Evolutionary conservation across 1,140 invertebrate genomes (phyloP).

Genomic region (Conopomorpha cramerella): DNA sequence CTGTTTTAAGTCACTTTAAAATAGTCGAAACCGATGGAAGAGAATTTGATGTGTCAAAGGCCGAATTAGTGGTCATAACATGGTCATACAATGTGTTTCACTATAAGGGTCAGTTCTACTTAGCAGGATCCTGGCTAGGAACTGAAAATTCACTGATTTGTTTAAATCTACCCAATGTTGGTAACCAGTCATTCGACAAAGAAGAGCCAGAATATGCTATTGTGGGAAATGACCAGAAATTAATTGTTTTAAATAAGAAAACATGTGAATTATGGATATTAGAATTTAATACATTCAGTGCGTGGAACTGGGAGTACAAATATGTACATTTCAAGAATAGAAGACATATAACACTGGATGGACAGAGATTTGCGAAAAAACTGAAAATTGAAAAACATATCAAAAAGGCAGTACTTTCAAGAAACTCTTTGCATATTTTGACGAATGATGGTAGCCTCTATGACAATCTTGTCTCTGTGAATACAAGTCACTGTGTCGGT

Average conservation of each 20-base stretch:
- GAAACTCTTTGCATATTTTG: constrained; percentile 37
- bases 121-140: constrained; percentile 22
- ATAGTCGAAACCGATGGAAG: no score
- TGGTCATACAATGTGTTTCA: constrained; percentile 43
- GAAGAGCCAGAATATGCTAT: constrained; percentile 7
- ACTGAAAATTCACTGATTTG: constrained; percentile 15
- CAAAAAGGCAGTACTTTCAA: constrained; percentile 15
- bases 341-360: constrained; percentile 14
- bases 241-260: neutral
- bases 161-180: constrained; percentile 15
- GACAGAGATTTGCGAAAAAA: constrained; percentile 17
- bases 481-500: constrained; percentile 54
- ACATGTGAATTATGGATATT: neutral
- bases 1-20: no score
- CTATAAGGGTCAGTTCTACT: constrained; percentile 14
- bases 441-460: constrained; percentile 61
- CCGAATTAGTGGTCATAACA: constrained; percentile 13
- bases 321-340: constrained; percentile 16
- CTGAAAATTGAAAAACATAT: constrained; percentile 13
- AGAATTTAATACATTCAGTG: neutral
- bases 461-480: constrained; percentile 62
- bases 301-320: neutral
- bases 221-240: neutral
- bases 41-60: no score
- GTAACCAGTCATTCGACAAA: neutral